phyloP scores from a whole-genome alignment of 2,888 invertebrate species.

The Drosophila melanosoma region DNA sequence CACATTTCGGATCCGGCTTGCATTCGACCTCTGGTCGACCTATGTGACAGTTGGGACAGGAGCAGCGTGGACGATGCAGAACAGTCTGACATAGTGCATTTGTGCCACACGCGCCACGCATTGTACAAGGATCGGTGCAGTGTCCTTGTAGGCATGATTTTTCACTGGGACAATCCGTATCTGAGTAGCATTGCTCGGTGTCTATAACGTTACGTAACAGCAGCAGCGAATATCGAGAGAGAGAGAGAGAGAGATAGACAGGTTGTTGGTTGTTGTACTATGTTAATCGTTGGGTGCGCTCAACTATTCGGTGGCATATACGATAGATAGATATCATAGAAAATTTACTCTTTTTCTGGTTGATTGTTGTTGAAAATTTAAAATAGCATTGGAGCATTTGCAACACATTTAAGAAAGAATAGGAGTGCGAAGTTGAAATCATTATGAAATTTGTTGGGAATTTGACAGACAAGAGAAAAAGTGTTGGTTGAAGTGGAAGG shows the following conservation, averaged over 20 bases:
- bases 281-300: slow-evolving; percentile 78
- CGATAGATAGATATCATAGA: slow-evolving; percentile 50
- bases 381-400: slow-evolving; percentile 9
- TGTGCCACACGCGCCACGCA: slow-evolving; percentile 94
- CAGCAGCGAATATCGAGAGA: slow-evolving; percentile 71
- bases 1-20: slow-evolving; percentile 92
- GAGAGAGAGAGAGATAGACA: slow-evolving; percentile 80
- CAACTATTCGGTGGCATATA: slow-evolving; percentile 64
- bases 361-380: slow-evolving; percentile 7
- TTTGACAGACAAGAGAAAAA: slow-evolving; percentile 40
- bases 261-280: slow-evolving; percentile 74
- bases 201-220: slow-evolving; percentile 81
- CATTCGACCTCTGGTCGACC: slow-evolving; percentile 93
- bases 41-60: slow-evolving; percentile 94
- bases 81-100: slow-evolving; percentile 95
- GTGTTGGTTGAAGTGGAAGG: slow-evolving; percentile 42
- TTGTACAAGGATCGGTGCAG: slow-evolving; percentile 95
- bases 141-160: slow-evolving; percentile 96
- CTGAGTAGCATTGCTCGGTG: slow-evolving; percentile 94
- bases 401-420: slow-evolving; percentile 22
- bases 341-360: slow-evolving; percentile 33
- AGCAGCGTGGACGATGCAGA: slow-evolving; percentile 93
- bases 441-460: slow-evolving; percentile 19
- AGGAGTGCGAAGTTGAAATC: slow-evolving; percentile 42
- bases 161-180: slow-evolving; percentile 96